Percentiles rank a stretch among this genome's conserved stretches.
These are phyloP conservation scores for Pseudolycoriella hygida DNA, from an alignment of 2,888 invertebrate species.

Conservation along the genomic window DNA sequence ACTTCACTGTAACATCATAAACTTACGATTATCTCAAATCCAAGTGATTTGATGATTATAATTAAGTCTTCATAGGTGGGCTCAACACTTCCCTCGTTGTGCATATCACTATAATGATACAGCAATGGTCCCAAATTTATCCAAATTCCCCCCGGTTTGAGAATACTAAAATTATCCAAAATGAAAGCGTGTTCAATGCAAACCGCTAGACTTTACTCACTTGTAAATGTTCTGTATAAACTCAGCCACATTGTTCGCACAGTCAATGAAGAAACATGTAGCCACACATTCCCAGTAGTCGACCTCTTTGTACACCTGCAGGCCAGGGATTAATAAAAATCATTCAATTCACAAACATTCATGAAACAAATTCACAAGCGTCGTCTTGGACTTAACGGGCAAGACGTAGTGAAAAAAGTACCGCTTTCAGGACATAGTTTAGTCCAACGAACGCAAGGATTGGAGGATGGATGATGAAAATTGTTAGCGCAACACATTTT, in stretches of 20 bases:
- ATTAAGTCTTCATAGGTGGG: slow-evolving; percentile 74
- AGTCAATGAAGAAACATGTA: slow-evolving; percentile 96
- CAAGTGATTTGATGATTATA: slow-evolving; percentile 60
- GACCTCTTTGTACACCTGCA: slow-evolving; percentile 44
- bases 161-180: slow-evolving; percentile 31
- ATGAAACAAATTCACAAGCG: no score
- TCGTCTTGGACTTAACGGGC: no score
- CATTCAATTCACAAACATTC: no score
- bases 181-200: background rate
- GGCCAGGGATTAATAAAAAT: background rate
- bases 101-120: slow-evolving; percentile 81
- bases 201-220: slow-evolving; percentile 12
- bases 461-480: no score
- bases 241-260: slow-evolving; percentile 87
- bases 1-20: slow-evolving; percentile 2
- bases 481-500: no score
- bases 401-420: no score
- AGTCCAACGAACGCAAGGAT: no score
- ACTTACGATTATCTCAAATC: slow-evolving; percentile 58
- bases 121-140: slow-evolving; percentile 81
- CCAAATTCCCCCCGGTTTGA: slow-evolving; percentile 82
- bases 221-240: slow-evolving; percentile 85
- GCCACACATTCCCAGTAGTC: slow-evolving; percentile 82
- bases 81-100: slow-evolving; percentile 77
- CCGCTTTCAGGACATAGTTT: no score